Evolutionary conservation across 2,888 invertebrate species (phyloP), one percentile per base, ranked within the genome.

Genomic region (Drosophila infuscata): DNA sequence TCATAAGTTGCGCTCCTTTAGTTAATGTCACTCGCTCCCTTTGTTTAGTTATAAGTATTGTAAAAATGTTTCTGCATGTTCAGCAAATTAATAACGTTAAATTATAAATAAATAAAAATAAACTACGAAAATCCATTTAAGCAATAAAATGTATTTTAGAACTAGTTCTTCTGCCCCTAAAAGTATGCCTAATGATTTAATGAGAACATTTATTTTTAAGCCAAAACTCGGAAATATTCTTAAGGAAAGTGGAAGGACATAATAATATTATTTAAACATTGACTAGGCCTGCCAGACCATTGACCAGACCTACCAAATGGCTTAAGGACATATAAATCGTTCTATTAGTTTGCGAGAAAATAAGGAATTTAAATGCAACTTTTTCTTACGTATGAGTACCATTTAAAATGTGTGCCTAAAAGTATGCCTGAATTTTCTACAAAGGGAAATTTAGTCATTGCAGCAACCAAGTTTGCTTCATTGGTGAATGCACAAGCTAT

Each of bases 41-140:
- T 82, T 83, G 82, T 43, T 71, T 84, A 86, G 82, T 84, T 88
- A 49, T 85, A 88, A 86, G 88, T 88, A 88, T 86, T 88, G 84
- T 84, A 84, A 88, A 84, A 81, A 82, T 70, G 78, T 70, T 73
- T 76, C 62, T 82, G 76, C 75, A 80, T 73, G 62, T 88, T 83
- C 85, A 79, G 86, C 84, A 85, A 83, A 73, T 83, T 75, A 70
- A 67, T 71, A 88, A 79, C 73, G 70, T 88, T 84, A 84, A 84
- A 89, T 85, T 82, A 80, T 85, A 75, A 86, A 90, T 64, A 61
- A 66, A 84, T 63, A 52, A 67, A 62, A 64, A 82, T 65, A 58
- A 69, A 63, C 58, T 6, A 59, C 30, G 5, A n/a, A 52, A 46
- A 60, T 20, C 17, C 29, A 67, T 41, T 29, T 29, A 25, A 29